Conservation (phyloP, 2,113 vertebrate species). For the Oreochromis spilurus region DNA sequence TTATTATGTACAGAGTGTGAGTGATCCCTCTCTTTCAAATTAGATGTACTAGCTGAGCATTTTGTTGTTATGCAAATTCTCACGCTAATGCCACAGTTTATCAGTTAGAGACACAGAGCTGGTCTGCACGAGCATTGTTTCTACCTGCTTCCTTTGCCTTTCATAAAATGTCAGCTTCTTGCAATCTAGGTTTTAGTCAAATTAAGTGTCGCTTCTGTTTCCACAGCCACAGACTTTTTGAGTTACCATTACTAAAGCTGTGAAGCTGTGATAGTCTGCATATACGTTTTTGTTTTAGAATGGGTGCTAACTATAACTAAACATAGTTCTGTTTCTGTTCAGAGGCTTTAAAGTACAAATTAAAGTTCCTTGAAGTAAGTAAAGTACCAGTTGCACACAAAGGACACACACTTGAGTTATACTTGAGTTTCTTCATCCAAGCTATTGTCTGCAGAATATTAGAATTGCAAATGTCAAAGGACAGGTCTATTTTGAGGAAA, state of each 20-base stretch:
- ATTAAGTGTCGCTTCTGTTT: slow-evolving; percentile 18
- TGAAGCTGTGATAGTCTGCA: background rate
- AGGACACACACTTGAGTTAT: background rate
- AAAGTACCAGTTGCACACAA: background rate
- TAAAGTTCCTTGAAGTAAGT: background rate
- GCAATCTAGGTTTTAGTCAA: background rate
- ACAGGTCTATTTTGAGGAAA: slow-evolving; percentile 5
- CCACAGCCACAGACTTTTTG: background rate
- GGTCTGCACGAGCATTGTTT: background rate
- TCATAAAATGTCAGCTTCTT: slow-evolving; percentile 27
- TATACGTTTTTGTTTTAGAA: background rate
- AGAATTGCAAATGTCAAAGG: background rate
- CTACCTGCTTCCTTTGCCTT: background rate
- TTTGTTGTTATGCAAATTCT: slow-evolving; percentile 7
- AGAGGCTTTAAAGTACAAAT: background rate
- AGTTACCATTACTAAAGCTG: background rate
- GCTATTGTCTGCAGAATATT: background rate
- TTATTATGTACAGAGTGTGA: background rate
- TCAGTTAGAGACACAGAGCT: background rate
- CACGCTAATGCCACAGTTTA: background rate
- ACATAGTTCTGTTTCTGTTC: background rate
- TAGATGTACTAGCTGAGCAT: background rate
- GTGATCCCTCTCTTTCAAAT: background rate
- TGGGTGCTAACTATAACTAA: background rate
- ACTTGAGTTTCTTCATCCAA: background rate